Percentiles rank a stretch among this genome's conserved stretches.
Evolutionary conservation across 2,113 vertebrate species (phyloP).

Genomic region (Polypterus bichir): DNA sequence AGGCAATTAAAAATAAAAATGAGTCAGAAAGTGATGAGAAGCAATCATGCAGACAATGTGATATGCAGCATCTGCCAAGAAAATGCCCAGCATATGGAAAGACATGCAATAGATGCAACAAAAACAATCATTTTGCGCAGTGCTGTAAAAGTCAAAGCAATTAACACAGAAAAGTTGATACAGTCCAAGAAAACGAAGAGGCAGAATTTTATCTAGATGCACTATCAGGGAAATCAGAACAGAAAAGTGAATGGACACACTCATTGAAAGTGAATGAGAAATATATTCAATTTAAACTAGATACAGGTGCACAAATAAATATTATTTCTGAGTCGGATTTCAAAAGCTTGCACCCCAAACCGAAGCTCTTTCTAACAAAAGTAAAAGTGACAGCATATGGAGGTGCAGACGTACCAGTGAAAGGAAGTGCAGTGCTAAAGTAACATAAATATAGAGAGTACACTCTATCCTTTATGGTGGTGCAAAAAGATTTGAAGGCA

Average conservation of each 20-base stretch:
- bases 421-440: slow-evolving; percentile 7
- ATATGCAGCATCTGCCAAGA: slow-evolving; percentile 1
- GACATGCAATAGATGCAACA: slow-evolving; percentile 8
- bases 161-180: slow-evolving; percentile 10
- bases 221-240: neutral
- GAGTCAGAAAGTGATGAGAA: neutral
- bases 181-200: slow-evolving; percentile 5
- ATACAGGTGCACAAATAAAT: too few relatives aligned
- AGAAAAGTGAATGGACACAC: slow-evolving; percentile 14
- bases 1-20: neutral
- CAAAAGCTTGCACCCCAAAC: too few relatives aligned
- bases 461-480: slow-evolving; percentile 12
- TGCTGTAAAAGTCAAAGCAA: neutral
- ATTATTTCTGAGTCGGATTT: too few relatives aligned
- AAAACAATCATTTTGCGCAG: slow-evolving; percentile 9
- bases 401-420: slow-evolving; percentile 13
- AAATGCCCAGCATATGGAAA: slow-evolving; percentile 18
- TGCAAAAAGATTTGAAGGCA: slow-evolving; percentile 9
- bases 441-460: slow-evolving; percentile 3
- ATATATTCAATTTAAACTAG: neutral
- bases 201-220: slow-evolving; percentile 11
- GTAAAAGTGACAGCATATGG: neutral
- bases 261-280: neutral
- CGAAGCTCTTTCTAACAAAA: too few relatives aligned
- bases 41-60: slow-evolving; percentile 10